Conservation (phyloP, 2,797 vertebrate genomes). For the Hydrophis major region DNA sequence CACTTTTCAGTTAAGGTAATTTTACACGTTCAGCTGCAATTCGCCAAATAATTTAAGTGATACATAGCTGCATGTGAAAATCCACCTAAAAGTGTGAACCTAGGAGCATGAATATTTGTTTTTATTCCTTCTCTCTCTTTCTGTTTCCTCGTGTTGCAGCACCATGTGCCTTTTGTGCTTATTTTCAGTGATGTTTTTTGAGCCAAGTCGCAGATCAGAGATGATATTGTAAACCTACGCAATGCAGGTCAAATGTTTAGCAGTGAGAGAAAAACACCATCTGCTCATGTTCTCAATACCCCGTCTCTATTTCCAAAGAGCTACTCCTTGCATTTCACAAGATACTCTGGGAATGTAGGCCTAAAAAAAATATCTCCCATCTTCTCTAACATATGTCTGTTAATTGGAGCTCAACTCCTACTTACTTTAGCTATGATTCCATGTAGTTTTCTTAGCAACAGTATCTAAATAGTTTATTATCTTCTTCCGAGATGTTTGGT, state of each 20-base stretch:
- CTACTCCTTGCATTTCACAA: not conserved
- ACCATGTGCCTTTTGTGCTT: not conserved
- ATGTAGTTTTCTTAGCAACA: not conserved
- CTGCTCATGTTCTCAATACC: not conserved
- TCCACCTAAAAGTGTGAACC: not conserved
- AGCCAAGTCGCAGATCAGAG: slow-evolving; percentile 7
- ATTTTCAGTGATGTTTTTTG: not conserved
- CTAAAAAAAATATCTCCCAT: not conserved
- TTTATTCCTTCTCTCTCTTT: not conserved
- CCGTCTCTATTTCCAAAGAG: not conserved
- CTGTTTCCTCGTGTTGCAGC: not conserved
- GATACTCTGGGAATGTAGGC: not conserved
- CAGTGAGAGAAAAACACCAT: slow-evolving; percentile 29
- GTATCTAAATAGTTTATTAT: not conserved
- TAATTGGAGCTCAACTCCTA: not conserved
- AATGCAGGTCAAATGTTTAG: slow-evolving; percentile 11
- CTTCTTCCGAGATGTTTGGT: too few relatives aligned
- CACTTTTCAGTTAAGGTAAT: not conserved
- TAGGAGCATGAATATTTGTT: too few relatives aligned
- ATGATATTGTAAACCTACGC: slow-evolving; percentile 21
- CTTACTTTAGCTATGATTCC: not conserved
- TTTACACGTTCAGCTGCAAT: not conserved
- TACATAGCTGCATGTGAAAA: not conserved
- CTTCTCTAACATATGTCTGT: slow-evolving; percentile 7
- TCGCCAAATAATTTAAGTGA: not conserved